These are phyloP conservation scores for Siniperca chuatsi DNA, from an alignment of 2,113 vertebrate genomes.

Conservation along the genomic window DNA sequence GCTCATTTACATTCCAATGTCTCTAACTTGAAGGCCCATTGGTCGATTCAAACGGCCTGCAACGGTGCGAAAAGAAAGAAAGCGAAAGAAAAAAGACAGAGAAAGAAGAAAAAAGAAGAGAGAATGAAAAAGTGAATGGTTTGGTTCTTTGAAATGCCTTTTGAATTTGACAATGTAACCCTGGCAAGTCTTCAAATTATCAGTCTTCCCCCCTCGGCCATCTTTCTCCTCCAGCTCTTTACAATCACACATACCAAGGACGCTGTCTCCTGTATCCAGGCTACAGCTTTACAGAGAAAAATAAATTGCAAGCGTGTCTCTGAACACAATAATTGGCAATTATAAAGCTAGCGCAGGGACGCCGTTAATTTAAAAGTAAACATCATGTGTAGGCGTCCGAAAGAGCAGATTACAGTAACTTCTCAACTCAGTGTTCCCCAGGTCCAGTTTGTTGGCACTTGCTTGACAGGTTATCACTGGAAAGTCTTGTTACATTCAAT, in stretches of 20 bases:
- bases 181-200: constrained; percentile 80
- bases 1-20: constrained; percentile 88
- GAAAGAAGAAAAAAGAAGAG: constrained; percentile 48
- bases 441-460: constrained; percentile 9
- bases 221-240: constrained; percentile 78
- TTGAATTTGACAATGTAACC: constrained; percentile 85
- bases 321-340: constrained; percentile 77
- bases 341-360: constrained; percentile 70
- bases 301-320: constrained; percentile 79
- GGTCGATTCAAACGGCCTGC: constrained; percentile 85
- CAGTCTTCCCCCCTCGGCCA: constrained; percentile 71
- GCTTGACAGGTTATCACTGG: not conserved
- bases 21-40: constrained; percentile 83
- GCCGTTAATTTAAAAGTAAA: constrained; percentile 71
- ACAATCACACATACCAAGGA: constrained; percentile 84
- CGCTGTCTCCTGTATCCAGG: constrained; percentile 82
- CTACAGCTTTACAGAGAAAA: constrained; percentile 78
- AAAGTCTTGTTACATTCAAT: not conserved
- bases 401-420: not conserved
- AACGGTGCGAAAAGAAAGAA: constrained; percentile 79
- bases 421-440: not conserved
- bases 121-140: constrained; percentile 78
- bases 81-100: constrained; percentile 44
- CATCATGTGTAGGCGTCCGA: constrained; percentile 22
- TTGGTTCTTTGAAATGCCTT: constrained; percentile 85